Conservation (phyloP, 2,113 vertebrate species). For the Cranoglanis bouderius region DNA sequence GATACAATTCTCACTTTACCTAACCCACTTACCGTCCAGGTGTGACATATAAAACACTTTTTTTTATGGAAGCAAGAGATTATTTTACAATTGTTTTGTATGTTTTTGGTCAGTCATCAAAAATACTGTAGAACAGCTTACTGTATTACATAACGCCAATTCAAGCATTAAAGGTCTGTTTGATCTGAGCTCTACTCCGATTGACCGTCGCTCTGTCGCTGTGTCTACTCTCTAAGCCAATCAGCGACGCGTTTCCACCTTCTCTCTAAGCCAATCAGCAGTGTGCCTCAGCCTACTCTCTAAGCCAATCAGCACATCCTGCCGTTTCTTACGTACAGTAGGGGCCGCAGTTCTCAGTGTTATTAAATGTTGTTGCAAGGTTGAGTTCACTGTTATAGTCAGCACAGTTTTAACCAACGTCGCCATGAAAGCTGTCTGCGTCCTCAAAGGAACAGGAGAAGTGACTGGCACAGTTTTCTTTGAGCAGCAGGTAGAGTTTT, state of each 20-base stretch:
- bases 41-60: neutral
- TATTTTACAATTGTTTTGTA: neutral
- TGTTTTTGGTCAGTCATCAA: neutral
- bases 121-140: neutral
- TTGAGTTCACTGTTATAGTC: neutral
- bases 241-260: neutral
- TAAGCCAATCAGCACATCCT: conserved; percentile 24
- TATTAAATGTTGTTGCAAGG: neutral
- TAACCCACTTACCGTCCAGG: neutral
- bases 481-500: conserved; percentile 70
- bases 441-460: conserved; percentile 70
- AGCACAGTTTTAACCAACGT: conserved; percentile 49
- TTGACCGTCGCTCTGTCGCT: neutral
- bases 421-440: conserved; percentile 73
- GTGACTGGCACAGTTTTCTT: conserved; percentile 70
- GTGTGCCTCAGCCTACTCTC: neutral
- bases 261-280: conserved; percentile 5
- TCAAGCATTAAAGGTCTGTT: neutral
- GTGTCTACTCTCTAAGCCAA: neutral
- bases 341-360: neutral
- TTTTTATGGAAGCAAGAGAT: neutral
- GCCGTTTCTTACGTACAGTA: neutral
- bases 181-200: neutral
- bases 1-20: neutral
- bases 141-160: neutral